Evolutionary conservation across 2,888 invertebrate genomes (phyloP).

Genomic region (Euclidia mi): DNA sequence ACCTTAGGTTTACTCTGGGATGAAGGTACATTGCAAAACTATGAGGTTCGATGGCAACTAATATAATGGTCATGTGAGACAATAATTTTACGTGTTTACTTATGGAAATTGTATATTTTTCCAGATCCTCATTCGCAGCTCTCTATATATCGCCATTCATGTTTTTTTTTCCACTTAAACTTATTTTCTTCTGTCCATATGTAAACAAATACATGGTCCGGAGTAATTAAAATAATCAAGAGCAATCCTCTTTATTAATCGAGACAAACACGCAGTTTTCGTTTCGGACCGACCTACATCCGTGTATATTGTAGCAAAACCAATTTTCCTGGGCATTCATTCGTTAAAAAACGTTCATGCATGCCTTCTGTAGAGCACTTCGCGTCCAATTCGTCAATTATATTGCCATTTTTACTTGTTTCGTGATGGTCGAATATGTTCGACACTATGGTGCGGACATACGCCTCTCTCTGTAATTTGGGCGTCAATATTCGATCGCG

Average conservation of each 20-base stretch:
- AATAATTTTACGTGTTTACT: too few species aligned
- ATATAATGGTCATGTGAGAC: too few species aligned
- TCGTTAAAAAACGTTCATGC: constrained; percentile 62
- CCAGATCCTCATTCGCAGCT: too few species aligned
- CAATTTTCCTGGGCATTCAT: constrained; percentile 61
- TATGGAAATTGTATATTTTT: too few species aligned
- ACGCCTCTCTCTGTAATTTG: constrained; percentile 73
- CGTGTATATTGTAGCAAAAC: constrained; percentile 50
- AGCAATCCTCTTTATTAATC: constrained; percentile 36
- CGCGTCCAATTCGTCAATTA: constrained; percentile 67
- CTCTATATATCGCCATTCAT: too few species aligned
- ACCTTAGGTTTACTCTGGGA: too few species aligned
- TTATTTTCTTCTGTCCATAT: too few species aligned
- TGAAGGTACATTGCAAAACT: too few species aligned
- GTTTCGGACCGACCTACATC: constrained; percentile 17
- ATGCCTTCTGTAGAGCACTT: constrained; percentile 58
- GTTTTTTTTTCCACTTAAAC: too few species aligned
- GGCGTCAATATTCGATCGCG: constrained; percentile 73
- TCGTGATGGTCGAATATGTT: constrained; percentile 42
- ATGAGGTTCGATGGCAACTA: too few species aligned
- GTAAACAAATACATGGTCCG: too few species aligned
- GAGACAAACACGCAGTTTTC: constrained; percentile 39
- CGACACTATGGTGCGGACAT: constrained; percentile 52
- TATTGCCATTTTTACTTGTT: constrained; percentile 62
- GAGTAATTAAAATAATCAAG: constrained; percentile 6